Conservation (phyloP, 2,113 vertebrate species). For the Salvelinus namaycush region DNA sequence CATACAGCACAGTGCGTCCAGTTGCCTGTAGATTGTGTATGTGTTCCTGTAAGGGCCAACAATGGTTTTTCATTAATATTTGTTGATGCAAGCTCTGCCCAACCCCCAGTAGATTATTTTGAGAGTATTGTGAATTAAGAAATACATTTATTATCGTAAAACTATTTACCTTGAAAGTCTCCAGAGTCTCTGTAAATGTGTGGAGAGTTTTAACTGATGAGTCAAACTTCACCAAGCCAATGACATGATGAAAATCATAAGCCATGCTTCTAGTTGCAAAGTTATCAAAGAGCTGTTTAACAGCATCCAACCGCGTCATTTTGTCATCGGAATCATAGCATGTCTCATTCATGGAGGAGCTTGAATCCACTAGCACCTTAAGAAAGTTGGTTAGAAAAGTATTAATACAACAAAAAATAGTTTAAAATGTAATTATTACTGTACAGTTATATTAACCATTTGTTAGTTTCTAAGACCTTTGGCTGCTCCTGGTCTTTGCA, state of each 20-base stretch:
- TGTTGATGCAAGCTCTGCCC: too few species aligned
- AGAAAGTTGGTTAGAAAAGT: too few species aligned
- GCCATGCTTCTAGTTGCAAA: constrained; percentile 67
- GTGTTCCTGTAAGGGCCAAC: constrained; percentile 39
- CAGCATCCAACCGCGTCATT: constrained; percentile 54
- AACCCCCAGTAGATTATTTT: too few species aligned
- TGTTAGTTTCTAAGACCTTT: too few species aligned
- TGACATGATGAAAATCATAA: constrained; percentile 63
- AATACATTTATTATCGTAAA: too few species aligned
- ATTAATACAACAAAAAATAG: too few species aligned
- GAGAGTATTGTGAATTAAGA: too few species aligned
- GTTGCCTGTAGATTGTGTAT: constrained; percentile 27
- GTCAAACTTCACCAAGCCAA: constrained; percentile 61
- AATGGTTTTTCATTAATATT: neutral
- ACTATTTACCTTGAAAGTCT: constrained; percentile 63
- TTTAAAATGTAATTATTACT: too few species aligned
- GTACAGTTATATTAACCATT: too few species aligned
- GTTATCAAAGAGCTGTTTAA: constrained; percentile 66
- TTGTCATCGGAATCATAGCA: constrained; percentile 41
- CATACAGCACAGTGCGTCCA: constrained; percentile 55
- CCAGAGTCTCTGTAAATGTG: constrained; percentile 66
- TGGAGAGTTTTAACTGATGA: constrained; percentile 52
- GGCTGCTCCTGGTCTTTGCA: too few species aligned
- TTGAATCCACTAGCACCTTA: constrained; percentile 66
- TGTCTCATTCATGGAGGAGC: constrained; percentile 58